phyloP scores from a whole-genome alignment of 2,797 vertebrate species.

The Sebastes cheni region DNA sequence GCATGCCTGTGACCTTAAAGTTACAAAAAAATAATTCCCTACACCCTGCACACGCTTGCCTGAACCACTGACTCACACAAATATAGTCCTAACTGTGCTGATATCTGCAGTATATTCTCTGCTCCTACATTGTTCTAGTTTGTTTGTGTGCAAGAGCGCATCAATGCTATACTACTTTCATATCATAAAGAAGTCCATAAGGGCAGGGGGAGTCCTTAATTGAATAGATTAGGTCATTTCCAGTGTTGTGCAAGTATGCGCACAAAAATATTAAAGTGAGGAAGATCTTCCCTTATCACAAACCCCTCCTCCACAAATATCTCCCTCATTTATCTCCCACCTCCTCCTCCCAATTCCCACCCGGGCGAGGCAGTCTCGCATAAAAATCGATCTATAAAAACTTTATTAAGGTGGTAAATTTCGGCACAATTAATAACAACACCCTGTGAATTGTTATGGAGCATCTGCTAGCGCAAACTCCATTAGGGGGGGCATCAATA shows the following conservation, averaged over 20 bases:
- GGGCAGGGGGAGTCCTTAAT: conserved; percentile 29
- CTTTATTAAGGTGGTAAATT: conserved; percentile 82
- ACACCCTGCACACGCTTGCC: background rate
- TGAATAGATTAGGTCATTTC: conserved; percentile 40
- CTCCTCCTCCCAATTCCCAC: conserved; percentile 31
- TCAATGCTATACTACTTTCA: conserved; percentile 12
- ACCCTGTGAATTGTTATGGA: conserved; percentile 74
- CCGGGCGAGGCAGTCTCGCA: conserved; percentile 44
- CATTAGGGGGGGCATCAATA: conserved; percentile 70
- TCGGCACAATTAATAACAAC: conserved; percentile 81
- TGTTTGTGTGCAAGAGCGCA: conserved; percentile 27
- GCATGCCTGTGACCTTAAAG: conserved; percentile 30
- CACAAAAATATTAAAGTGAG: conserved; percentile 17
- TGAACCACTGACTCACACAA: conserved; percentile 45
- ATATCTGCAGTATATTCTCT: conserved; percentile 46
- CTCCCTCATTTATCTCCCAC: conserved; percentile 37
- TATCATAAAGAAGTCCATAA: conserved; percentile 25
- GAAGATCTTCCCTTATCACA: conserved; percentile 7
- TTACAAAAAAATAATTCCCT: conserved; percentile 21
- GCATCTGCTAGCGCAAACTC: conserved; percentile 76
- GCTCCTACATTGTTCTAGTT: conserved; percentile 31
- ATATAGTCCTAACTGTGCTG: conserved; percentile 32
- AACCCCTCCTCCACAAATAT: conserved; percentile 19
- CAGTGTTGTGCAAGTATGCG: conserved; percentile 12
- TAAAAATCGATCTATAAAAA: conserved; percentile 80